Evolutionary conservation across 2,797 vertebrate species (phyloP).

Genomic region (Halcyon chelicuti): DNA sequence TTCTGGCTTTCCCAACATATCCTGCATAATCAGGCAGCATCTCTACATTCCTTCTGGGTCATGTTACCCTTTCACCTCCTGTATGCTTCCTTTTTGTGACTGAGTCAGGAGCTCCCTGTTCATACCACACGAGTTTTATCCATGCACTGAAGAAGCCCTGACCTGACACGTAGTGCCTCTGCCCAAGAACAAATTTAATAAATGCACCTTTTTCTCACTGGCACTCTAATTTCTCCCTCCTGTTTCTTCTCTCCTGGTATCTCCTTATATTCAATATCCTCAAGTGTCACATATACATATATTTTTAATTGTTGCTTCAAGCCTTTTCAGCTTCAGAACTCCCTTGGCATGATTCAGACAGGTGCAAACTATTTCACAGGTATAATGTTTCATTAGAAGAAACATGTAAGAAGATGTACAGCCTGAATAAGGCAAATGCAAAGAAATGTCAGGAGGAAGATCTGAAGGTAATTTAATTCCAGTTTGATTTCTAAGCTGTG

Average conservation of each 20-base stretch:
- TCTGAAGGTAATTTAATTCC: background rate
- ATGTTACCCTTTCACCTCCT: background rate
- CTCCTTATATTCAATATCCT: background rate
- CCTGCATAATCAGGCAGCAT: background rate
- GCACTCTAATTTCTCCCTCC: background rate
- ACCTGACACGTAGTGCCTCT: background rate
- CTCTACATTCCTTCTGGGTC: background rate
- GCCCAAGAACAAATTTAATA: background rate
- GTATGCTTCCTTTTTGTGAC: background rate
- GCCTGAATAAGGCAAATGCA: background rate
- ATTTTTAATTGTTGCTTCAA: slow-evolving; percentile 28
- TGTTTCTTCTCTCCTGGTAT: background rate
- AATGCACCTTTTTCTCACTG: background rate
- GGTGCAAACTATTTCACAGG: background rate
- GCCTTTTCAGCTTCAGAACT: background rate
- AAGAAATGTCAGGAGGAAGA: background rate
- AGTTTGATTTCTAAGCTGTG: background rate
- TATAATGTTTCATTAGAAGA: background rate
- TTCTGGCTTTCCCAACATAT: background rate
- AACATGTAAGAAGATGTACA: background rate
- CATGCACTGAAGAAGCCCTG: background rate
- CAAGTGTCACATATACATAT: background rate
- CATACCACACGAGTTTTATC: background rate
- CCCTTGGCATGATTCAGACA: background rate
- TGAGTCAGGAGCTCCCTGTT: background rate